Base-by-base conservation (phyloP, 2,888 invertebrate species). In the Eristalis pertinax region DNA sequence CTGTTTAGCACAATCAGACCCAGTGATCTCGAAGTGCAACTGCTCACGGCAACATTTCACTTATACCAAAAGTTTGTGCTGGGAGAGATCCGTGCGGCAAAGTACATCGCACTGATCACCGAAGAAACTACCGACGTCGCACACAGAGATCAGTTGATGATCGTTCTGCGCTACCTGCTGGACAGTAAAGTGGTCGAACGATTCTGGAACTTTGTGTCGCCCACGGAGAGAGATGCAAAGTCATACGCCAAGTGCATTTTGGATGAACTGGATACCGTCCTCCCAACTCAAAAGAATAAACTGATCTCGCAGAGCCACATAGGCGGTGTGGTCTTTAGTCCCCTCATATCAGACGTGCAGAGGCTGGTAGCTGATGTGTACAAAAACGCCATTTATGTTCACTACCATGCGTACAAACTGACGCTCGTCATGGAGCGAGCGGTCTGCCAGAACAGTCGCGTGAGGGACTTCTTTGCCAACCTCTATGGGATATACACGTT, bases 351-450 rank as follows among this genome's bases (percentile, higher is more conserved):
- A 1, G 86, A 86, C 1, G 78, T 82, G 7, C 82, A 82, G 13
- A 82, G 50, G 72, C 82, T 79, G n/a, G 75, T 86, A 11, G 65
- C 74, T 0, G 74, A 67, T 1, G 63, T 70, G 22, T 86, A 86
- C 19, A 86, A 79, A 11, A 86, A 86, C 19, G 82, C 86, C 11
- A 82, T 86, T 2, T 86, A 86, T 62, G 86, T 86, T 7, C 86
- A 86, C 35, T 82, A 86, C 67, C 86, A 86, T 22, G 86, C 86
- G 3, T 82, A 86, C 60, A 86, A 72, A 15, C 58, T 86, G 0
- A 86, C 64, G 22, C 62, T 58, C 1, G 78, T 82, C 22, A 86
- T 86, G 86, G 86, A 86, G 22, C 69, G 86, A 1, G 82, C 86
- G 0, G 78, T 86, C 4, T 86, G 86, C 24, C 82, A 86, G 24